A percentile compares a stretch with the other conserved stretches of the same genome.
These are phyloP conservation scores for Glyptemys insculpta DNA, from an alignment of 2,797 vertebrate species.

Conservation along the genomic window DNA sequence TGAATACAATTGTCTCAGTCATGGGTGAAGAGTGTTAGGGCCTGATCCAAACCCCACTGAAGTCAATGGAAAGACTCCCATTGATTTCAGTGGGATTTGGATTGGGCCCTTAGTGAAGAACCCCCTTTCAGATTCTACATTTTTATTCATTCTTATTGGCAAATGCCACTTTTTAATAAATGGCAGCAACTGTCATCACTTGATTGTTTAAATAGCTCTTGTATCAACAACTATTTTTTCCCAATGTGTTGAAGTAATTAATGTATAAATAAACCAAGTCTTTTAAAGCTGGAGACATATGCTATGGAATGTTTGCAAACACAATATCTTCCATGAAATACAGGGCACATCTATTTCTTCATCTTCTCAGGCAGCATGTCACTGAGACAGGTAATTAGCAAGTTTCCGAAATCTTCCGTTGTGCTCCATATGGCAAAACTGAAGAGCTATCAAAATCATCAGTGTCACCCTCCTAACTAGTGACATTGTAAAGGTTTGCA, in stretches of 20 bases:
- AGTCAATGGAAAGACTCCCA: not conserved
- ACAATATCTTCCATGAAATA: conserved; percentile 6
- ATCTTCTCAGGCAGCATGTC: conserved; percentile 31
- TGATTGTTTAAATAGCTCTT: conserved; percentile 62
- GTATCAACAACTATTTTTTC: conserved; percentile 67
- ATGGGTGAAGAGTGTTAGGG: not conserved
- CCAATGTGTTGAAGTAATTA: conserved; percentile 65
- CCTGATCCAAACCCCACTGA: not conserved
- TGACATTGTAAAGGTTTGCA: conserved; percentile 1
- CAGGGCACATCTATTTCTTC: conserved; percentile 9
- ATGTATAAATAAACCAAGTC: conserved; percentile 65
- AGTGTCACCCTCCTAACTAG: not conserved
- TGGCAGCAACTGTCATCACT: conserved; percentile 31
- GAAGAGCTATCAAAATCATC: not conserved
- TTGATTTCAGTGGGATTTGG: not conserved
- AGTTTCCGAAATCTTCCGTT: conserved; percentile 20
- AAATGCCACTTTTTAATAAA: conserved; percentile 18
- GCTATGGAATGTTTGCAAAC: conserved; percentile 67
- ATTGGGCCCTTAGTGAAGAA: not conserved
- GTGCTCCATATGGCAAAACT: conserved; percentile 25
- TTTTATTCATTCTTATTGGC: conserved; percentile 38
- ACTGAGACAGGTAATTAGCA: conserved; percentile 42
- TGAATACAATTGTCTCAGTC: not conserved
- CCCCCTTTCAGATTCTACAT: rapidly evolving
- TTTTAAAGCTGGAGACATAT: conserved; percentile 70